phyloP scores from a whole-genome alignment of 2,113 vertebrate genomes.

The Oxyruncus cristatus region DNA sequence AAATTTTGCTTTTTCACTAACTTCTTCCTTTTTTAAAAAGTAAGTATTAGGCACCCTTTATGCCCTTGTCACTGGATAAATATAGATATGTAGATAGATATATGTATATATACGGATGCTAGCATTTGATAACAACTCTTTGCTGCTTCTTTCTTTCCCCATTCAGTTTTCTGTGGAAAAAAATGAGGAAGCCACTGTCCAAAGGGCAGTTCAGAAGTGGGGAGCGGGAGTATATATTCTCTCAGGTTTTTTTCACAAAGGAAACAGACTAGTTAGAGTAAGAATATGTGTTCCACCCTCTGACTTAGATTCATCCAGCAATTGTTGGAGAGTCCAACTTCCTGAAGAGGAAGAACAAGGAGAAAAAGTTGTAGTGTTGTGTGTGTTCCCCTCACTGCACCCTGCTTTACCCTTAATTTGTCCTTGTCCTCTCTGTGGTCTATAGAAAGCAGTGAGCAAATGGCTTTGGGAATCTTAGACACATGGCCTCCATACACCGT shows the following conservation, averaged over 20 bases:
- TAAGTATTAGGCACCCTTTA: background rate
- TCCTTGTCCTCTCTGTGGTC: background rate
- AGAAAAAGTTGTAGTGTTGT: background rate
- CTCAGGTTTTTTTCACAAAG: background rate
- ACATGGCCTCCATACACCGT: background rate
- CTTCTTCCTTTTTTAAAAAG: background rate
- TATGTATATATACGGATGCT: background rate
- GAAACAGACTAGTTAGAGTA: background rate
- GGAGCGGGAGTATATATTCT: background rate
- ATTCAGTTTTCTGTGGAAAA: background rate
- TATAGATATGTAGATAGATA: too few relatives aligned
- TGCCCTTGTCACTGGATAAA: background rate
- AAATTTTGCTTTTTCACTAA: background rate
- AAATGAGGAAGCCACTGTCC: background rate
- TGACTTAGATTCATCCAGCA: background rate
- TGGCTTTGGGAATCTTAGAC: background rate
- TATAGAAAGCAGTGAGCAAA: background rate
- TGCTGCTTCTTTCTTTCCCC: background rate
- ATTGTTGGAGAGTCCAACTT: background rate
- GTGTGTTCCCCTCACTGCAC: background rate
- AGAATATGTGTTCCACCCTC: background rate
- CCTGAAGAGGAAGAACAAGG: background rate
- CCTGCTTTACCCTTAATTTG: rapidly evolving
- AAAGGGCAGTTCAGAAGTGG: background rate
- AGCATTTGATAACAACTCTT: background rate